phyloP scores from a whole-genome alignment of 2,888 invertebrate species.

The Cerceris ruficornis region DNA sequence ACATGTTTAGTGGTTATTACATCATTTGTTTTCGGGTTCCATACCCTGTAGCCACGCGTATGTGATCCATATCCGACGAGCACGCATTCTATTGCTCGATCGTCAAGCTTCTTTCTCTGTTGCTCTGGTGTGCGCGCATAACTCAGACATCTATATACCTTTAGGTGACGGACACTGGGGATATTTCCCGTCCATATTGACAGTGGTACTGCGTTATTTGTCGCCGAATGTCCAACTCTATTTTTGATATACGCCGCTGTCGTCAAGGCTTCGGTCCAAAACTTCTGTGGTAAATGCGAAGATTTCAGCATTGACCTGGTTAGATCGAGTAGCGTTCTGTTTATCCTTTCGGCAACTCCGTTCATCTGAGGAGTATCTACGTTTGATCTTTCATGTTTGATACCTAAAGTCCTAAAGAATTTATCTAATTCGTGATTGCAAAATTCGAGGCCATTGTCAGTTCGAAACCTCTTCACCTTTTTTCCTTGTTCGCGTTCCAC shows the following conservation, averaged over 20 bases:
- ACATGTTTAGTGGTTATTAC: neutral
- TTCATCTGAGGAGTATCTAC: conserved; percentile 24
- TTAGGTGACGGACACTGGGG: conserved; percentile 22
- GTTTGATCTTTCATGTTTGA: conserved; percentile 10
- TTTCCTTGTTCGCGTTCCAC: neutral
- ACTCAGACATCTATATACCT: conserved; percentile 7
- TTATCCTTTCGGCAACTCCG: conserved; percentile 18
- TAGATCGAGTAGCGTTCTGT: conserved; percentile 16
- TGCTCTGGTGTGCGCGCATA: conserved; percentile 8
- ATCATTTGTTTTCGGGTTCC: neutral
- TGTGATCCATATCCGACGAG: conserved; percentile 6
- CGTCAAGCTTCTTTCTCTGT: neutral
- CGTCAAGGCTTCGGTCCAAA: conserved; percentile 8
- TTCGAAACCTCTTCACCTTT: conserved; percentile 8
- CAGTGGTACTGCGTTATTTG: neutral
- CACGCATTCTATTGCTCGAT: no score
- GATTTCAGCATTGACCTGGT: conserved; percentile 9
- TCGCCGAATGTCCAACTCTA: conserved; percentile 8
- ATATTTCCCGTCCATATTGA: neutral
- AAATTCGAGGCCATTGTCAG: conserved; percentile 18
- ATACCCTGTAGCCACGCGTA: neutral
- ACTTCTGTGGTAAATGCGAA: conserved; percentile 4
- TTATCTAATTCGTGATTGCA: conserved; percentile 8
- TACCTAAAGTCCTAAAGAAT: neutral
- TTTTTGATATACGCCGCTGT: conserved; percentile 15